phyloP scores from a whole-genome alignment of 2,113 vertebrate genomes.

The Penelope pileata region DNA sequence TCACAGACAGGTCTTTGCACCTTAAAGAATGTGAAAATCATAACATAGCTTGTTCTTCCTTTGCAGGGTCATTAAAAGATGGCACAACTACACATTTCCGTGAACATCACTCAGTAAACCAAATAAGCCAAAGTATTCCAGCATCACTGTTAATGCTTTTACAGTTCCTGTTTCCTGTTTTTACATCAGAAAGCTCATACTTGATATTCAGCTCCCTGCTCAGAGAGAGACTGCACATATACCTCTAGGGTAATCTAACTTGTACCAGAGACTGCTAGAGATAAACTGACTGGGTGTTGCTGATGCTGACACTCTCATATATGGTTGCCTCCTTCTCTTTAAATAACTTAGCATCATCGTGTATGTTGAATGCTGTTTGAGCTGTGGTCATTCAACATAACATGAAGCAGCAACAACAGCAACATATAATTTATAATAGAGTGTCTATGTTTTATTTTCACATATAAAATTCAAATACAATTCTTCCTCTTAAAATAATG shows the following conservation, averaged over 20 bases:
- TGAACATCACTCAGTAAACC: neutral
- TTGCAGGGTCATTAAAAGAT: neutral
- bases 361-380: neutral
- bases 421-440: constrained; percentile 19
- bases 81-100: neutral
- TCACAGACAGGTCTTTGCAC: neutral
- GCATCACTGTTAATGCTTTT: neutral
- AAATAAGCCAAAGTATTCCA: neutral
- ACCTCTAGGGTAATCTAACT: neutral
- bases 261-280: neutral
- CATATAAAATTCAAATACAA: neutral
- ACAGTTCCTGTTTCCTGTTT: neutral
- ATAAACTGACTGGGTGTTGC: constrained; percentile 21
- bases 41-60: neutral
- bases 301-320: constrained; percentile 33
- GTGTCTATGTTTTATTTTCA: constrained; percentile 2
- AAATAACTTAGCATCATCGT: neutral
- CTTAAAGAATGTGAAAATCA: neutral
- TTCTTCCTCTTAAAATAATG: constrained; percentile 62
- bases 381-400: constrained; percentile 47
- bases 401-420: constrained; percentile 43
- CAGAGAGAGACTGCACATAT: neutral
- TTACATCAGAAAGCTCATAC: neutral
- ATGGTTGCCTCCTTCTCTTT: neutral
- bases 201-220: neutral